These are phyloP conservation scores for Balearica regulorum DNA, from an alignment of 2,797 vertebrate species.

Conservation along the genomic window DNA sequence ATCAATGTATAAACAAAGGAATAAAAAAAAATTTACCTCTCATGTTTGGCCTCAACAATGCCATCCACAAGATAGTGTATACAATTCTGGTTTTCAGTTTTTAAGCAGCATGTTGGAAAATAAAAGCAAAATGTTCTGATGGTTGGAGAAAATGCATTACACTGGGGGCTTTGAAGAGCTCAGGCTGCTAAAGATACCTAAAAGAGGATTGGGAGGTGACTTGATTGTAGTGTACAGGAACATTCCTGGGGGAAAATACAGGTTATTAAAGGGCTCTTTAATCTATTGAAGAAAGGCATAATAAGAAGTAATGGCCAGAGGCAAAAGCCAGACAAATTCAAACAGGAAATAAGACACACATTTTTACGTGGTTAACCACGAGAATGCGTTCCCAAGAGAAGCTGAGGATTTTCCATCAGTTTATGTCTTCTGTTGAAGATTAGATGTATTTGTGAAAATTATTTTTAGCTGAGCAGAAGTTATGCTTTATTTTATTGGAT, in stretches of 20 bases:
- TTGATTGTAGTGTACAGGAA: constrained; percentile 5
- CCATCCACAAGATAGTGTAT: background rate
- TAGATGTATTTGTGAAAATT: background rate
- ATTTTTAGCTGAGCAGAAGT: background rate
- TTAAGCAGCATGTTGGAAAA: background rate
- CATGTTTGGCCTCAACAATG: background rate
- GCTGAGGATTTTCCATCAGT: background rate
- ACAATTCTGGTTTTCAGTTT: background rate
- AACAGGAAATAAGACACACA: background rate
- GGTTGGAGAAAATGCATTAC: background rate
- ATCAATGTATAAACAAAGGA: background rate
- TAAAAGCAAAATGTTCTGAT: background rate
- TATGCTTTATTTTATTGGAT: background rate
- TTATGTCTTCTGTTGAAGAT: background rate
- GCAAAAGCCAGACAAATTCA: constrained; percentile 26
- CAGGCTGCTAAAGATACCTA: background rate
- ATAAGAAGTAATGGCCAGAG: constrained; percentile 21
- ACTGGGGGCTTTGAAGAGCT: background rate
- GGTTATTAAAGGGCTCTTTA: constrained; percentile 50
- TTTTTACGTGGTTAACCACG: constrained; percentile 43
- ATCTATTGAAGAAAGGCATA: constrained; percentile 39
- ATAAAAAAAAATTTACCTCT: background rate
- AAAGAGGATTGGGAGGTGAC: background rate
- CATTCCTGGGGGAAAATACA: constrained; percentile 9
- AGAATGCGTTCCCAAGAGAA: constrained; percentile 27